Evolutionary conservation across 2,797 vertebrate genomes (phyloP).

Genomic region (Mormyrops boulengeri): DNA sequence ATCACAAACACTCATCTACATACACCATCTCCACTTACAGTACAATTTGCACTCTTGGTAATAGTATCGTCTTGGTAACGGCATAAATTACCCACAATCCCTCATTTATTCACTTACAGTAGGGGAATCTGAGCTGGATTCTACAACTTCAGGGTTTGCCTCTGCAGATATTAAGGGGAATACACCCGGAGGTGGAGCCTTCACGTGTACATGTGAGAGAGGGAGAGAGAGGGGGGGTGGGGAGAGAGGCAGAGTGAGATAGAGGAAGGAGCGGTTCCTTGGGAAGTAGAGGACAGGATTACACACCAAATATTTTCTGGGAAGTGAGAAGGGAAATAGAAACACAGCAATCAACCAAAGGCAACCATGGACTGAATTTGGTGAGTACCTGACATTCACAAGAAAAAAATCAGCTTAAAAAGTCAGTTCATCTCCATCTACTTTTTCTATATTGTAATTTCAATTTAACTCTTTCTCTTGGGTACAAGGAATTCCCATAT

Average conservation of each 20-base stretch:
- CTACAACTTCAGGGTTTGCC: not conserved
- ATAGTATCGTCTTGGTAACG: slow-evolving; percentile 2
- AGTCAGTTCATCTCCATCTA: not conserved
- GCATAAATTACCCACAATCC: slow-evolving; percentile 11
- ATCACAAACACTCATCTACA: not conserved
- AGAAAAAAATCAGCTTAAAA: not conserved
- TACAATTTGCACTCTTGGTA: not conserved
- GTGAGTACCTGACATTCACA: slow-evolving; percentile 12
- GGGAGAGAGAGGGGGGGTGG: slow-evolving; percentile 19
- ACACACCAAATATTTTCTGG: slow-evolving; percentile 6
- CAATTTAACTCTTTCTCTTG: not conserved
- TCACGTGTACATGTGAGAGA: slow-evolving; percentile 27
- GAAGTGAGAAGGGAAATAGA: slow-evolving; percentile 12
- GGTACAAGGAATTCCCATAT: not conserved
- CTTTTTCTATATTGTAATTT: not conserved
- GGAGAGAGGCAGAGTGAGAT: not conserved
- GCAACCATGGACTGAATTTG: not conserved
- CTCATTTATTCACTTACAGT: not conserved
- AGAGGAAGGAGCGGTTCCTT: slow-evolving; percentile 14
- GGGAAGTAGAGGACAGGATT: not conserved
- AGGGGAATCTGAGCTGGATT: not conserved
- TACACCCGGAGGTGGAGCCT: slow-evolving; percentile 58
- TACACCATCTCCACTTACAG: not conserved
- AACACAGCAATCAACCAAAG: not conserved
- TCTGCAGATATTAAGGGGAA: slow-evolving; percentile 43